phyloP scores from a whole-genome alignment of 2,113 vertebrate genomes.

The Boulengeromyrus knoepffleri region DNA sequence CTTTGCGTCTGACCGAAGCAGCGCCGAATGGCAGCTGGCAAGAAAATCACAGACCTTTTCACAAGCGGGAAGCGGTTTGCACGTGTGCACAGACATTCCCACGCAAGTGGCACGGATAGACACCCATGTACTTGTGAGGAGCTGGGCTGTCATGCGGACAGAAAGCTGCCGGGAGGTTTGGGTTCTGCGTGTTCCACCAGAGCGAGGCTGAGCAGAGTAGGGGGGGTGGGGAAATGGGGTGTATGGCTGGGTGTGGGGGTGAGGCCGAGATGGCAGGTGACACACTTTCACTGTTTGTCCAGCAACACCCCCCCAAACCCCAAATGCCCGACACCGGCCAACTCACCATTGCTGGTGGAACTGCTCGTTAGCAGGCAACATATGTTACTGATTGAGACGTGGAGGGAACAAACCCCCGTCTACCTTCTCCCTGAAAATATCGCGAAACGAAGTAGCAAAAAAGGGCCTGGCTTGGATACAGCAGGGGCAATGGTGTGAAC shows the following conservation, averaged over 20 bases:
- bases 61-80: background rate
- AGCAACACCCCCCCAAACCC: conserved; percentile 36
- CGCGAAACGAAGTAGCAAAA: background rate
- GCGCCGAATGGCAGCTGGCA: background rate
- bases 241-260: background rate
- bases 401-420: conserved; percentile 42
- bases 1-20: background rate
- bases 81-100: conserved; percentile 30
- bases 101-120: conserved; percentile 5
- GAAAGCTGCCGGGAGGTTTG: background rate
- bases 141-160: background rate
- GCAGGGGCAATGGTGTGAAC: background rate
- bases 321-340: conserved; percentile 32
- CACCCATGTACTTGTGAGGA: background rate
- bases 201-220: background rate
- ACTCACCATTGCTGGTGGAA: conserved; percentile 32
- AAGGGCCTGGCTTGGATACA: background rate
- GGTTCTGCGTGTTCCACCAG: background rate
- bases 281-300: conserved; percentile 29
- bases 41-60: background rate
- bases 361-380: conserved; percentile 45
- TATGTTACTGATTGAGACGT: conserved; percentile 50
- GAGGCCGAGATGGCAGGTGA: conserved; percentile 28
- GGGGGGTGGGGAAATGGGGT: background rate
- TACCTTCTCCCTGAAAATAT: conserved; percentile 9